Evolutionary conservation across 1,140 invertebrate genomes (phyloP).

Genomic region (Drosophila yakuba): DNA sequence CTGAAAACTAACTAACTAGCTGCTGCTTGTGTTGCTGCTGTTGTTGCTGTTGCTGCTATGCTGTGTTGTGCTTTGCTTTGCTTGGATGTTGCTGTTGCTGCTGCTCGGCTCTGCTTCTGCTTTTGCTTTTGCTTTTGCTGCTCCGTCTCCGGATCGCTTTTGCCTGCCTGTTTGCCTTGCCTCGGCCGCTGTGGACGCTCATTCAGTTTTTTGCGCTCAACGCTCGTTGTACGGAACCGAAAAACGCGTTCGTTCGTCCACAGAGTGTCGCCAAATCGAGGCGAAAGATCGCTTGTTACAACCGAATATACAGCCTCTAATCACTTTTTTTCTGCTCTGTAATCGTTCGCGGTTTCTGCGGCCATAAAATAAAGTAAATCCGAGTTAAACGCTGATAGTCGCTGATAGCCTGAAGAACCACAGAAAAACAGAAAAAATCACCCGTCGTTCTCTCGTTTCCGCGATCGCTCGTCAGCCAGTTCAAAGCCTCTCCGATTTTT

Average conservation of each 20-base stretch:
- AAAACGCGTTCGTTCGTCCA: conserved; percentile 50
- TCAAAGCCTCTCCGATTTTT: conserved; percentile 23
- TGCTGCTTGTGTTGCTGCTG: conserved; percentile 48
- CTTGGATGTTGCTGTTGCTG: conserved; percentile 5
- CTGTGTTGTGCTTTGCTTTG: neutral
- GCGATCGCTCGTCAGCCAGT: conserved; percentile 46
- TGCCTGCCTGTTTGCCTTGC: conserved; percentile 76
- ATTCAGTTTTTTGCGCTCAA: conserved; percentile 83
- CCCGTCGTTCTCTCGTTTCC: conserved; percentile 50
- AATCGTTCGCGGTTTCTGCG: conserved; percentile 62
- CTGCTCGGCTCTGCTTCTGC: conserved; percentile 1
- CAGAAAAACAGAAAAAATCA: conserved; percentile 49
- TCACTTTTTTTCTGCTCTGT: conserved; percentile 50
- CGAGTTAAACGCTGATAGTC: conserved; percentile 52
- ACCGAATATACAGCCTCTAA: conserved; percentile 15
- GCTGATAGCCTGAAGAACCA: conserved; percentile 41
- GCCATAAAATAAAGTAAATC: conserved; percentile 35
- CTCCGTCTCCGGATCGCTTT: conserved; percentile 48
- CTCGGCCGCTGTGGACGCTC: conserved; percentile 77
- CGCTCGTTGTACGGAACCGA: conserved; percentile 81
- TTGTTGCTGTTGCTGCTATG: conserved; percentile 25
- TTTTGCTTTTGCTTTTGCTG: conserved; percentile 39
- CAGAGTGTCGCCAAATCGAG: conserved; percentile 64
- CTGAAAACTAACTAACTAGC: conserved; percentile 80
- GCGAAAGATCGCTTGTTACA: conserved; percentile 34